Evolutionary conservation across 2,113 vertebrate genomes (phyloP), one percentile per base, ranked within the genome.

Genomic region (Sakesphorus luctuosus): DNA sequence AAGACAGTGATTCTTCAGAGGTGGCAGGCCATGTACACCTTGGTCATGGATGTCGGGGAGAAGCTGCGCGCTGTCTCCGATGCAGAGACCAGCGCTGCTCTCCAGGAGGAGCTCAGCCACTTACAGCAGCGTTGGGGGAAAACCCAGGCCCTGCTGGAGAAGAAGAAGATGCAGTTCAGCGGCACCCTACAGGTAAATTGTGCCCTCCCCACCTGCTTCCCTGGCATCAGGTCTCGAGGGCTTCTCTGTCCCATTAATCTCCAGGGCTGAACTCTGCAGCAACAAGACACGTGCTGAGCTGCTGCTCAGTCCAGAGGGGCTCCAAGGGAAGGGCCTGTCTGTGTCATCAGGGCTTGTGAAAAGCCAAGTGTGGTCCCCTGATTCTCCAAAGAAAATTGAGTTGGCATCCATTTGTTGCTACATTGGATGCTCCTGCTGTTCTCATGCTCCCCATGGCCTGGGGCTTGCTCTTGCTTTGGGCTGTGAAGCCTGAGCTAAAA

Each of bases 91-190:
- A 98, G 97, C 55, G 40, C 82, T 13, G 93, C 35, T 33, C 92
- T 99, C 31, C 97, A 98, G 92, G 74, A 73, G 44, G 98, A 98
- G 63, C 97, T 99, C 91, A 95, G 94, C 19, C 92, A 97, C 55
- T 94, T 99, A 90, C 98, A 98, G 96, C 97, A 98, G 44, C 84
- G 74, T 6, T 99, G 99, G 99, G 98, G 98, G 23, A 76, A 65
- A 44, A 97, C 98, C 1, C 97, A 97, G 49, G 58, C 85, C 61
- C 97, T 97, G 46, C 96, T 99, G 78, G 97, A 95, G 43, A 97
- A 97, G 59, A 97, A 95, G 74, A 96, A 84, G 83, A 96, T 85
- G 11, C 97, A 98, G 13, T 97, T 98, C 3, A 94, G 83, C 74
- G 93, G 77, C 66, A 96, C 97, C 8, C 49, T 98, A 5, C 96